phyloP scores from a whole-genome alignment of 2,797 vertebrate genomes.

The Acrossocheilus fasciatus region DNA sequence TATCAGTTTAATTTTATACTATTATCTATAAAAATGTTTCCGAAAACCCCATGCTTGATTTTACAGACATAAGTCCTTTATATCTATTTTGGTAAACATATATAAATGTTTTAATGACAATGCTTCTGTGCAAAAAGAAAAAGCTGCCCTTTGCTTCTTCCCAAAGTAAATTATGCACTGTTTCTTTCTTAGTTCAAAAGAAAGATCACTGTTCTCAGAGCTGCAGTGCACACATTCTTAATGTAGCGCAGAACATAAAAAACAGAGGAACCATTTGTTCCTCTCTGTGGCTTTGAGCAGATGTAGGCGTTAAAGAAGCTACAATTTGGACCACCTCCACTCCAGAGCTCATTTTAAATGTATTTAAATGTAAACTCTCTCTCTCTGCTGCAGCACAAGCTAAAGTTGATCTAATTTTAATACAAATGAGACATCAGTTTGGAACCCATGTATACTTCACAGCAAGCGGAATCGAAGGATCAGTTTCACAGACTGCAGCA shows the following conservation, averaged over 20 bases:
- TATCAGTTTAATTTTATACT: not conserved
- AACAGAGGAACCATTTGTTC: slow-evolving; percentile 11
- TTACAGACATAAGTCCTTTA: not conserved
- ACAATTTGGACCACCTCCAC: slow-evolving; percentile 23
- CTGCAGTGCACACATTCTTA: slow-evolving; percentile 18
- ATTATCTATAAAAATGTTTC: not conserved
- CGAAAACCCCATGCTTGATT: not conserved
- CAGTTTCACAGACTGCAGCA: not conserved
- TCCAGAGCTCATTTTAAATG: slow-evolving; percentile 24
- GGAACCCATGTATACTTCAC: not conserved
- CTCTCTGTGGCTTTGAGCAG: slow-evolving; percentile 4
- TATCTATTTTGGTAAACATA: not conserved
- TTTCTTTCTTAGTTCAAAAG: not conserved
- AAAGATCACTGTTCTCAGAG: not conserved
- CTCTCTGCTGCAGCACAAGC: not conserved
- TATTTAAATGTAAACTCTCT: slow-evolving; percentile 39
- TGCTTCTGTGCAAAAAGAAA: slow-evolving; percentile 3
- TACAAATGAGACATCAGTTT: not conserved
- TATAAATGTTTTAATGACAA: not conserved
- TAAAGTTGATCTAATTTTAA: slow-evolving; percentile 17
- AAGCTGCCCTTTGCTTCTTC: not conserved
- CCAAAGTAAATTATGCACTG: not conserved
- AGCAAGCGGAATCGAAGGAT: not conserved
- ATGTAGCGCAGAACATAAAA: slow-evolving; percentile 28
- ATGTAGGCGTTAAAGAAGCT: slow-evolving; percentile 13